A percentile compares a stretch with the other conserved stretches of the same genome.
Evolutionary conservation across 2,888 invertebrate species (phyloP).

Genomic region (Lochmaea crataegi): DNA sequence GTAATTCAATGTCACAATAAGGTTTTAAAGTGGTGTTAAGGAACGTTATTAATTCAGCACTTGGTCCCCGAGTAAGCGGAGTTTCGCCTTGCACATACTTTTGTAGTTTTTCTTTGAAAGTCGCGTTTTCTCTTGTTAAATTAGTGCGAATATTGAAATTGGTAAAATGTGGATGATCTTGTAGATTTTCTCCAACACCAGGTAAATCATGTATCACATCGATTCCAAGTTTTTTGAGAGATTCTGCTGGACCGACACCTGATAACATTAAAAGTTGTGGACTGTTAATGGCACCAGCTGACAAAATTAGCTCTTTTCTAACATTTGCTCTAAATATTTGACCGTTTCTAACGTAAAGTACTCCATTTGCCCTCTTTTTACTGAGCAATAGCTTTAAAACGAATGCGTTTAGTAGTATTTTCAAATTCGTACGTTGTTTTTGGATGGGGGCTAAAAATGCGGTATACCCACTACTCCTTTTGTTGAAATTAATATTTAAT

Average conservation of each 20-base stretch:
- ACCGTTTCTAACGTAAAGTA: slow-evolving; percentile 28
- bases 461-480: slow-evolving; percentile 22
- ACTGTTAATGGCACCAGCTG: slow-evolving; percentile 62
- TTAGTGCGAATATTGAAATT: slow-evolving; percentile 29
- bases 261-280: slow-evolving; percentile 40
- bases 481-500: slow-evolving; percentile 36
- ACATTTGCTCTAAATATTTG: slow-evolving; percentile 67
- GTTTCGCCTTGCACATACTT: slow-evolving; percentile 17
- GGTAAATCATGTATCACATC: slow-evolving; percentile 72
- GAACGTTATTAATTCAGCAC: neutral
- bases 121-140: slow-evolving; percentile 9
- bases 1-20: neutral
- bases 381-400: slow-evolving; percentile 26
- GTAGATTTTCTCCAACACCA: slow-evolving; percentile 84
- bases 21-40: neutral
- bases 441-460: slow-evolving; percentile 31
- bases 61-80: slow-evolving; percentile 14
- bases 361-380: slow-evolving; percentile 25
- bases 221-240: slow-evolving; percentile 65
- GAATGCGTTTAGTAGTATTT: slow-evolving; percentile 69
- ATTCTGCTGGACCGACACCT: slow-evolving; percentile 38
- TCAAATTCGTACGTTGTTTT: slow-evolving; percentile 30
- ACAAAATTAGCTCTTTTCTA: slow-evolving; percentile 77
- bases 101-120: slow-evolving; percentile 24
- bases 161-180: slow-evolving; percentile 71